Base-by-base conservation (phyloP, 2,797 vertebrate species). In the Linurgus olivaceus region DNA sequence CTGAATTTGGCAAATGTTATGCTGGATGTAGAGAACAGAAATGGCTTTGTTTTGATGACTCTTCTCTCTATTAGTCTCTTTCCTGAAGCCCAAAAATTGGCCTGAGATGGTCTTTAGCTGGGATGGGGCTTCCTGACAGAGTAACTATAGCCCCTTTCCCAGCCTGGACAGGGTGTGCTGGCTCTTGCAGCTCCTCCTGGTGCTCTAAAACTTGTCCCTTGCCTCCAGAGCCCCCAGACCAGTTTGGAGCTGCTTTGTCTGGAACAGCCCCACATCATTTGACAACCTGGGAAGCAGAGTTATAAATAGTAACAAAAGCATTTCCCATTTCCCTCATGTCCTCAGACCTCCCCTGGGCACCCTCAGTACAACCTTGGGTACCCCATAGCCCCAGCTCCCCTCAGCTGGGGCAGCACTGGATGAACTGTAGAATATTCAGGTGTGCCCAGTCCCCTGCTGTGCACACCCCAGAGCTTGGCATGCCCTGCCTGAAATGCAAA, bases 171-270 rank as follows among this genome's bases (percentile, higher is more conserved):
- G 21, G n/a, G 4, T 0, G 0, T 16, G 31, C 78, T 55, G 79
- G 24, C 45, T 3, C 5, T 24, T 13, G 17, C 77, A 84, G 51
- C 57, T 51, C 11, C 44, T 88, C 25, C 51, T 38, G 5, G 0
- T n/a, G 72, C 66, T 70, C 79, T 84, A 1, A 2, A 28, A 7
- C 71, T 44, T 16, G 23, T 16, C 23, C 17, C 52, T 75, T 35
- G 18, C 10, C 11, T 18, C 0, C 0, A 52, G 40, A 85, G 52
- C 44, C 2, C 1, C 17, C 0, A 0, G 44, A 4, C 4, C 4
- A 1, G 13, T 72, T 65, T 40, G 45, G 51, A 78, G 25, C 33
- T 15, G 50, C 62, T 82, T 44, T 52, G 25, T 19, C 54, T 28
- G 42, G n/a, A 80, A 26, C n/a, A 61, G 51, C 11, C 35, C 57